phyloP scores from a whole-genome alignment of 2,888 invertebrate species.

The Allolobophora icterica region DNA sequence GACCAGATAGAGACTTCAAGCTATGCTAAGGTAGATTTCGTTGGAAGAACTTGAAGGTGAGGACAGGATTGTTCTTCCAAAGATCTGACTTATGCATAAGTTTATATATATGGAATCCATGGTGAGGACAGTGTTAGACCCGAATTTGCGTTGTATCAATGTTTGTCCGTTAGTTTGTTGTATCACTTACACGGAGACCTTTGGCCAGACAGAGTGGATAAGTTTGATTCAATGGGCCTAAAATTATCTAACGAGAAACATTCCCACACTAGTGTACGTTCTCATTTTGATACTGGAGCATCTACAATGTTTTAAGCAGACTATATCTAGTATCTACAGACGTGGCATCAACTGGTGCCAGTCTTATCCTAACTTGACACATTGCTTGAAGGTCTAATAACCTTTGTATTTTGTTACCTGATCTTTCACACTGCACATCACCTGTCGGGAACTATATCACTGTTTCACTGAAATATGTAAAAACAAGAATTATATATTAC shows the following conservation, averaged over 20 bases:
- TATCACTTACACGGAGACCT: not conserved
- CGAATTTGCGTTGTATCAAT: too few relatives aligned
- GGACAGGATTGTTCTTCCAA: too few relatives aligned
- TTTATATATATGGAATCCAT: too few relatives aligned
- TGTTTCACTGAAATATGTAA: conserved; percentile 1
- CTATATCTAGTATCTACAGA: not conserved
- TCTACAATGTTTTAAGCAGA: not conserved
- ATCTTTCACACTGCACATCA: not conserved
- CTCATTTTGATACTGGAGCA: not conserved
- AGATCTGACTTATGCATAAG: too few relatives aligned
- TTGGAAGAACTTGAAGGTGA: too few relatives aligned
- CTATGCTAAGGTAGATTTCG: too few relatives aligned
- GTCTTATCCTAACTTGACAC: not conserved
- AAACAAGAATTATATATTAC: not conserved
- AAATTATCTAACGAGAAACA: not conserved
- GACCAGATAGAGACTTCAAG: too few relatives aligned
- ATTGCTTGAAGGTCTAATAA: not conserved
- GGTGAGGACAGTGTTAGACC: too few relatives aligned
- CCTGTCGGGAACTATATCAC: not conserved
- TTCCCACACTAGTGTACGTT: not conserved
- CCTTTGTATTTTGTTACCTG: conserved; percentile 1
- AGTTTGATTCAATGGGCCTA: not conserved
- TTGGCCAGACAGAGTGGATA: not conserved
- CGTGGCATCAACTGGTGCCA: not conserved
- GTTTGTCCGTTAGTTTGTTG: not conserved